Conservation (phyloP, 2,888 invertebrate species). For the Dynastes hyllus region DNA sequence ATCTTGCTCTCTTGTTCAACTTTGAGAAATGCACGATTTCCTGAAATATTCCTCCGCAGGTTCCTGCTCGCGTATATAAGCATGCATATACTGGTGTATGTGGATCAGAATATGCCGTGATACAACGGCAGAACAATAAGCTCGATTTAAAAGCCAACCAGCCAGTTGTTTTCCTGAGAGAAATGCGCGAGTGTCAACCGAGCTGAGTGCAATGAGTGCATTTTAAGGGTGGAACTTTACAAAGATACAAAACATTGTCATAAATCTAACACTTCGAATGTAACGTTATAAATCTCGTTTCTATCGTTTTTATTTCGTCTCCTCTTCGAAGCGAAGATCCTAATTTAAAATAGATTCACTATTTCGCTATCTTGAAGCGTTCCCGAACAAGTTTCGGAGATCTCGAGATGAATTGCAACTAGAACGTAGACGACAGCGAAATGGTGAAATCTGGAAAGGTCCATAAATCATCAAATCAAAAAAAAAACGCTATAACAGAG, state of each 20-base stretch:
- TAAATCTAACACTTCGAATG: conserved; percentile 53
- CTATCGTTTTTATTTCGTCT: conserved; percentile 32
- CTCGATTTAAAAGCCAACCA: conserved; percentile 52
- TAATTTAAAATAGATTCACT: conserved; percentile 42
- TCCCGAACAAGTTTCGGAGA: background rate
- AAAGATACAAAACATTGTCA: conserved; percentile 52
- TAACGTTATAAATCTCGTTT: conserved; percentile 43
- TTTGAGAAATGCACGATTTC: conserved; percentile 51
- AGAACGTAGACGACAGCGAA: no score
- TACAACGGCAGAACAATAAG: conserved; percentile 52
- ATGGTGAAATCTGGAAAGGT: no score
- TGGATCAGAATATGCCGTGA: conserved; percentile 7
- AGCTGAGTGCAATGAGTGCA: conserved; percentile 53
- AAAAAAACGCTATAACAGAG: no score
- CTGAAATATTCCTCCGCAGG: conserved; percentile 38
- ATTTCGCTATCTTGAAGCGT: conserved; percentile 15
- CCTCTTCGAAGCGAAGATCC: background rate
- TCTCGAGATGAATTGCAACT: no score
- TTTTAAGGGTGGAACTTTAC: conserved; percentile 50
- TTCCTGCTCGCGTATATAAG: background rate
- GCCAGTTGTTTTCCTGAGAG: conserved; percentile 51
- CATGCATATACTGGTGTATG: background rate
- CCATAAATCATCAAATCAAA: no score
- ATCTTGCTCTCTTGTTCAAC: conserved; percentile 50
- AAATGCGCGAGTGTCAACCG: conserved; percentile 52